Evolutionary conservation across 1,140 invertebrate genomes (phyloP).

Genomic region (Agraylea sexmaculata): DNA sequence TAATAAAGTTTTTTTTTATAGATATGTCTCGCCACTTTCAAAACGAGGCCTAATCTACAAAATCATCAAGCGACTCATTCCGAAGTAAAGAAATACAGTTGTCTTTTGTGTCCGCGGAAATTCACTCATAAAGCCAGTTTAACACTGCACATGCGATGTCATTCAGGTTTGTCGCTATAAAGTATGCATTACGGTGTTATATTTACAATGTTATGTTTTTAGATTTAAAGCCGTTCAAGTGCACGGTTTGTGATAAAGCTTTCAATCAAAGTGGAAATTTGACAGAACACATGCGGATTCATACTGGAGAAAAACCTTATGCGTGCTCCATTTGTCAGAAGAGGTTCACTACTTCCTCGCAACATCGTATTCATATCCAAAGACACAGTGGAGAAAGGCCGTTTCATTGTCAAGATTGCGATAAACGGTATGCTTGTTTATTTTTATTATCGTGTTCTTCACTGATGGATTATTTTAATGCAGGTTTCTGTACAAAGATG

Average conservation of each 20-base stretch:
- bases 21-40: constrained; percentile 52
- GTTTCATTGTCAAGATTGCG: constrained; percentile 48
- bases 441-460: not conserved
- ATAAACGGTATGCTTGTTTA: constrained; percentile 25
- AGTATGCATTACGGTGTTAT: constrained; percentile 37
- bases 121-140: constrained; percentile 64
- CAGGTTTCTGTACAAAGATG: constrained; percentile 52
- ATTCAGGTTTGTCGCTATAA: constrained; percentile 49
- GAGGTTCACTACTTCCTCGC: constrained; percentile 32
- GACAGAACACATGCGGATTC: constrained; percentile 42
- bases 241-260: constrained; percentile 53
- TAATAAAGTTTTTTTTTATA: constrained; percentile 22
- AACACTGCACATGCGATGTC: constrained; percentile 49
- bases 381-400: constrained; percentile 50
- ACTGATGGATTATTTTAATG: not conserved
- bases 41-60: constrained; percentile 56
- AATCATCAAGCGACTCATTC: constrained; percentile 58
- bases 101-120: constrained; percentile 62
- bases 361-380: constrained; percentile 35
- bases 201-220: too few relatives aligned
- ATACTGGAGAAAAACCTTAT: constrained; percentile 59
- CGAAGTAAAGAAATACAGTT: constrained; percentile 59
- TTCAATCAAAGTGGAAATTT: constrained; percentile 54
- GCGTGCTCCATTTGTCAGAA: constrained; percentile 44
- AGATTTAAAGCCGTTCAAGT: constrained; percentile 42